Evolutionary conservation across 2,113 vertebrate genomes (phyloP).

Genomic region (Dermatemys mawii): DNA sequence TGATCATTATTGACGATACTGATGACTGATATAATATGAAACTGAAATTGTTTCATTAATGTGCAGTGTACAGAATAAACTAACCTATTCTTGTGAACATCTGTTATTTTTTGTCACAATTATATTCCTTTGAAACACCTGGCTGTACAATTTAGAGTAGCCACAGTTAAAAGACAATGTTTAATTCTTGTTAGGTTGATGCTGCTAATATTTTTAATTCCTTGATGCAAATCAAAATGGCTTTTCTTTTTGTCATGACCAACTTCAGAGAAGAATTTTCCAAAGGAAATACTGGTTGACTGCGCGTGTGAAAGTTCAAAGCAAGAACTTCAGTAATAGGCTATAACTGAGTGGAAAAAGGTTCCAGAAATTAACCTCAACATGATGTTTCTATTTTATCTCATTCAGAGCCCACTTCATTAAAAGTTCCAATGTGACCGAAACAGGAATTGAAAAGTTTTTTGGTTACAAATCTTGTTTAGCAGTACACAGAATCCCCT

Average conservation of each 20-base stretch:
- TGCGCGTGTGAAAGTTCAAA: slow-evolving; percentile 33
- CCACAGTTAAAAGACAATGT: not conserved
- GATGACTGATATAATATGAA: not conserved
- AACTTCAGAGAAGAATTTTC: slow-evolving; percentile 53
- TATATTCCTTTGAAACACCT: not conserved
- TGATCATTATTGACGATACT: not conserved
- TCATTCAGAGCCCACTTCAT: slow-evolving; percentile 16
- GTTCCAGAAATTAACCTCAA: slow-evolving; percentile 9
- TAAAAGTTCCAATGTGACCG: slow-evolving; percentile 20
- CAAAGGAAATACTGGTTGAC: slow-evolving; percentile 34
- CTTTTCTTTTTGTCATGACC: slow-evolving; percentile 46
- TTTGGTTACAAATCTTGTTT: slow-evolving; percentile 13
- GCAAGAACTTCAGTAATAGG: not conserved
- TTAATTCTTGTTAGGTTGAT: not conserved
- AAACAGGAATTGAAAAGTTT: not conserved
- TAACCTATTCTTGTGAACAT: not conserved
- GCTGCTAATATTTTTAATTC: not conserved
- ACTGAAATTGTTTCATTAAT: not conserved
- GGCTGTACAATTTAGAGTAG: not conserved
- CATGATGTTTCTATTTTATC: slow-evolving; percentile 52
- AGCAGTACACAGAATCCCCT: not conserved
- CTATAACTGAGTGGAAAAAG: slow-evolving; percentile 26
- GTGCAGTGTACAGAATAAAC: accelerated
- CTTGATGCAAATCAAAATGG: slow-evolving; percentile 2
- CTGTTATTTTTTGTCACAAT: not conserved